Conservation (phyloP, 2,113 vertebrate genomes). For the Myrmecophaga tridactyla region DNA sequence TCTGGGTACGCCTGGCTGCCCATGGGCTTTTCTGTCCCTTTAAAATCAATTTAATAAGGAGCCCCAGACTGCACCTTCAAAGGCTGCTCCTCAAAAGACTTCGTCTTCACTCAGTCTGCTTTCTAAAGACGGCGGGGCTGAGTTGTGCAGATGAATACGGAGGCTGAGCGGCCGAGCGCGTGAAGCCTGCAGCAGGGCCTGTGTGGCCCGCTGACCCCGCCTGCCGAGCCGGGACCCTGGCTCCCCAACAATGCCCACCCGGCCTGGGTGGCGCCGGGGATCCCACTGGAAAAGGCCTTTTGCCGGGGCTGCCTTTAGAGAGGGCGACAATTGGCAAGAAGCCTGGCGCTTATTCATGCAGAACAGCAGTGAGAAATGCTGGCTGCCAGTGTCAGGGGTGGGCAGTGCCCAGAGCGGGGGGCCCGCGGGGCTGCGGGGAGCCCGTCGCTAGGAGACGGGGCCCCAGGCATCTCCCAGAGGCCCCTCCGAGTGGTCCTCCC, state of each 20-base stretch:
- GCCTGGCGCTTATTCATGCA: constrained; percentile 88
- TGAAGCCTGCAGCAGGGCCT: constrained; percentile 81
- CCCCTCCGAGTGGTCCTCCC: constrained; percentile 80
- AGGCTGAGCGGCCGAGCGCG: constrained; percentile 80
- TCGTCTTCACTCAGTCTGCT: constrained; percentile 78
- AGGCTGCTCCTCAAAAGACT: constrained; percentile 74
- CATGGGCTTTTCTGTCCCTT: constrained; percentile 32
- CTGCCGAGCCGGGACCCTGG: constrained; percentile 83
- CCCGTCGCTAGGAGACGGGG: constrained; percentile 87
- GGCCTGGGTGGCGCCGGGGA: constrained; percentile 86
- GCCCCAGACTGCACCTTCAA: constrained; percentile 69
- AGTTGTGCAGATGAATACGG: constrained; percentile 84
- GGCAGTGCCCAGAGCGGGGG: constrained; percentile 87
- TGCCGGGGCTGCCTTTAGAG: constrained; percentile 82
- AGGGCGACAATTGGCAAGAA: constrained; percentile 85
- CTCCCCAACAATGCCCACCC: constrained; percentile 82
- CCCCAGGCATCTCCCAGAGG: constrained; percentile 84
- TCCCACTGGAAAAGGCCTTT: constrained; percentile 88
- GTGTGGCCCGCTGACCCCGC: constrained; percentile 84
- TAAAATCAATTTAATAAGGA: constrained; percentile 75
- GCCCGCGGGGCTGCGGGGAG: constrained; percentile 79
- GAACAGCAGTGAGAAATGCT: constrained; percentile 86
- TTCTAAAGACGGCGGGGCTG: constrained; percentile 79
- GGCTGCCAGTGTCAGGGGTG: constrained; percentile 87
- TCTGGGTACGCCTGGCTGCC: neutral